Evolutionary conservation across 2,113 vertebrate genomes (phyloP).

Genomic region (Apus apus): DNA sequence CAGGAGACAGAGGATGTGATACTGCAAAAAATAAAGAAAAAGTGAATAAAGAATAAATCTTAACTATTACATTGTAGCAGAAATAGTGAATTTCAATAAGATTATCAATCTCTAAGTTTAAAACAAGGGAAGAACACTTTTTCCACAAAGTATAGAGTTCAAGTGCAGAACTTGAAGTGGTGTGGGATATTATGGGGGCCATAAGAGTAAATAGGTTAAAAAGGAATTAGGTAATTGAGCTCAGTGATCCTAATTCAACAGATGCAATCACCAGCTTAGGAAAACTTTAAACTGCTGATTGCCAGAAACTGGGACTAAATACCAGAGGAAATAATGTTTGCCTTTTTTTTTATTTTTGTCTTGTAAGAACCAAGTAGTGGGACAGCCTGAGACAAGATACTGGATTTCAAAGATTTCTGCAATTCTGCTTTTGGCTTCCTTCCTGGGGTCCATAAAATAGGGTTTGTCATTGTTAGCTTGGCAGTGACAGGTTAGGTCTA

Average conservation of each 20-base stretch:
- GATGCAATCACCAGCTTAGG: constrained; percentile 6
- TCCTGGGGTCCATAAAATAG: neutral
- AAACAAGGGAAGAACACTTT: neutral
- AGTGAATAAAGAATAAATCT: neutral
- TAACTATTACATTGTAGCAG: neutral
- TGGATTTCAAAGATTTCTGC: neutral
- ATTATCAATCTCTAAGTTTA: neutral
- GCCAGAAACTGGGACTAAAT: neutral
- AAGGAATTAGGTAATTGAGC: constrained; percentile 50
- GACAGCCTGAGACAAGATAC: neutral
- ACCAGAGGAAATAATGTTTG: neutral
- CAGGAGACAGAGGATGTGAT: neutral
- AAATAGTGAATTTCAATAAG: neutral
- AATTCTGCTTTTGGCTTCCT: neutral
- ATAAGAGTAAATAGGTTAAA: constrained; percentile 29
- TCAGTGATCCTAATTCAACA: constrained; percentile 36
- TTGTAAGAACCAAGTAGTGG: neutral
- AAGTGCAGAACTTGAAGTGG: neutral
- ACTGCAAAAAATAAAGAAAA: neutral
- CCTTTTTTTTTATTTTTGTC: neutral
- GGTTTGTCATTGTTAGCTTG: neutral
- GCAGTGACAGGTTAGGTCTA: neutral
- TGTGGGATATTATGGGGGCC: neutral
- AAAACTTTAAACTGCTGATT: constrained; percentile 10
- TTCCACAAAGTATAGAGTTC: neutral